A percentile compares a stretch with the other conserved stretches of the same genome.
These are phyloP conservation scores for Amphiura filiformis DNA, from an alignment of 35 echinoderm and acorn worm species.

Conservation along the genomic window DNA sequence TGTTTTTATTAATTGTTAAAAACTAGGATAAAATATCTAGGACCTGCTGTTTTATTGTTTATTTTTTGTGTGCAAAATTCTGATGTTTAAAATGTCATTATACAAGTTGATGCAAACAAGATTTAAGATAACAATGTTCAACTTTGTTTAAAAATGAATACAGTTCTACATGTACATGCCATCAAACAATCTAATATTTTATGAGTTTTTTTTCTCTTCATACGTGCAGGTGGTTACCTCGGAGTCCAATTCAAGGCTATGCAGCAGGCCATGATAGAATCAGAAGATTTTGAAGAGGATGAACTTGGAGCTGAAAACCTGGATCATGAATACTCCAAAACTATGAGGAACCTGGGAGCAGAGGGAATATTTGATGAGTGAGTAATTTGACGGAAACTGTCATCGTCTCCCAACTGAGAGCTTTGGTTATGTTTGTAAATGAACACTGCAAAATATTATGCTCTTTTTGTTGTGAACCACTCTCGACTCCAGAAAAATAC, in stretches of 20 bases:
- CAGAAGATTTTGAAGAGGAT: constrained; percentile 57
- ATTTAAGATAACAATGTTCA: no score
- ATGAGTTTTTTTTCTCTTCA: no score
- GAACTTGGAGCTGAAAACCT: constrained; percentile 42
- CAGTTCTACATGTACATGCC: no score
- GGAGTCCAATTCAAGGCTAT: constrained; percentile 59
- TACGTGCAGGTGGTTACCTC: constrained; percentile 93
- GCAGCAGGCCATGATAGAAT: constrained; percentile 40
- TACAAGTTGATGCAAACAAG: no score
- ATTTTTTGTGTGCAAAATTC: not conserved
- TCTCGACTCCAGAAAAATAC: no score
- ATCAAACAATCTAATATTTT: no score
- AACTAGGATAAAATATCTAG: not conserved
- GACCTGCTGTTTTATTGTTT: not conserved
- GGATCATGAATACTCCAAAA: constrained; percentile 62
- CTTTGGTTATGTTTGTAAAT: no score
- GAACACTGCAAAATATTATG: no score
- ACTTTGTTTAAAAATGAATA: no score
- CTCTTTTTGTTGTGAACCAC: no score
- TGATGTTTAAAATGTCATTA: no score
- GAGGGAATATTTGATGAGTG: constrained; percentile 64
- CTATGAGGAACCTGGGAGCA: constrained; percentile 86
- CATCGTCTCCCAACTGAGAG: not conserved
- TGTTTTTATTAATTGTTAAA: not conserved
- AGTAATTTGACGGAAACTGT: not conserved